Base-by-base conservation (phyloP, 2,888 invertebrate species). In the Eristalis pertinax region DNA sequence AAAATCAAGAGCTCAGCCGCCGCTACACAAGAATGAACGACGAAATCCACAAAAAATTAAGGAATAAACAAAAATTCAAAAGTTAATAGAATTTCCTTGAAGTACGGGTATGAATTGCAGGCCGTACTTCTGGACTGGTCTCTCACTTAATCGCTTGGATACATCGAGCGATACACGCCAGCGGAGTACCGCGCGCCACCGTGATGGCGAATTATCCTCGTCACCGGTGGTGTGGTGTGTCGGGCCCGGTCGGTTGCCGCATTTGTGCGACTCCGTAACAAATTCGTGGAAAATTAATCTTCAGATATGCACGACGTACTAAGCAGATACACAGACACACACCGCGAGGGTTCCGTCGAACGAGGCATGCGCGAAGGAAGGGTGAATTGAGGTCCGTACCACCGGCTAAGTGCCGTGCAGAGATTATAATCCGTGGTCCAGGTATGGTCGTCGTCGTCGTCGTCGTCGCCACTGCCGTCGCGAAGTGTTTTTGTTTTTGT, bases 281-380 rank as follows among this genome's bases (percentile, higher is more conserved):
- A 89, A 89, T 90, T 90, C 89, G 89, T 77, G 89, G 89, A 89
- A 89, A 90, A 90, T 89, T 89, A 89, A 89, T 89, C 89, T 89
- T 89, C 70, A 75, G 86, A 83, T 83, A 82, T 85, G 89, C 83
- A 80, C 81, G 84, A 87, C 79, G 83, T 73, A 69, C 58, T 50
- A 41, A 35, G 19, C 24, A 38, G 68, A 78, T 24, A 76, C 56
- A 38, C 35, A 60, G 60, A 35, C 62, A 5, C 60, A 29, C 60
- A 60, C 60, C 3, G 26, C 7, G 26, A 60, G 50, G 50, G 50
- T 50, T 19, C 69, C 41, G 62, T 69, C 68, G 41, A 60, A 50
- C 58, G 50, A 41, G 65, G 60, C 26, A 26, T 29, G 22, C 15
- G 62, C 41, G 32, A 73, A 26, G 65, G 63, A 32, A 69, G 73